Conservation (phyloP, 2,113 vertebrate species). For the Toxotes jaculatrix region DNA sequence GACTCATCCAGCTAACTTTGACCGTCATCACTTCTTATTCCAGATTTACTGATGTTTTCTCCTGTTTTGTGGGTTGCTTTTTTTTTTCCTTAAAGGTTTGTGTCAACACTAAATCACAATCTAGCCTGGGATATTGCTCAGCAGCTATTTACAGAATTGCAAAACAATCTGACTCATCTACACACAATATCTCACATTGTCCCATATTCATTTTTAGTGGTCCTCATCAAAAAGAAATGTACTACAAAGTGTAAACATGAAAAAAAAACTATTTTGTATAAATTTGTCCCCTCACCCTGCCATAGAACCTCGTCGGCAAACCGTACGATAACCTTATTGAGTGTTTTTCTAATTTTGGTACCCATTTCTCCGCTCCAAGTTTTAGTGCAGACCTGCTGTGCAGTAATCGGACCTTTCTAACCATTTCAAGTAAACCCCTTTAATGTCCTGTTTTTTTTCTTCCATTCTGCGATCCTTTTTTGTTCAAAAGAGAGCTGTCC, state of each 20-base stretch:
- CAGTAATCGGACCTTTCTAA: conserved; percentile 63
- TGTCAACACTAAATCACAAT: conserved; percentile 76
- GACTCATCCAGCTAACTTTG: conserved; percentile 40
- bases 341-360: conserved; percentile 72
- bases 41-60: conserved; percentile 25
- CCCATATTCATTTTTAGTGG: conserved; percentile 80
- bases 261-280: conserved; percentile 59
- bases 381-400: conserved; percentile 75
- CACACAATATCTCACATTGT: conserved; percentile 75
- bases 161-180: conserved; percentile 76
- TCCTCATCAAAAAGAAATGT: conserved; percentile 77
- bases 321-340: conserved; percentile 67
- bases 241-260: conserved; percentile 78
- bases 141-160: conserved; percentile 84
- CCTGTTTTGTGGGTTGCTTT: conserved; percentile 3
- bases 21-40: conserved; percentile 48
- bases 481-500: conserved; percentile 69
- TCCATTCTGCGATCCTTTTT: conserved; percentile 58
- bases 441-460: conserved; percentile 54
- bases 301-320: conserved; percentile 66
- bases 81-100: conserved; percentile 46
- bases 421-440: conserved; percentile 77
- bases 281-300: conserved; percentile 35
- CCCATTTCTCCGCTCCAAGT: conserved; percentile 53
- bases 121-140: conserved; percentile 81